Conservation (phyloP, 2,797 vertebrate species). For the Bryconaethiops microstoma region DNA sequence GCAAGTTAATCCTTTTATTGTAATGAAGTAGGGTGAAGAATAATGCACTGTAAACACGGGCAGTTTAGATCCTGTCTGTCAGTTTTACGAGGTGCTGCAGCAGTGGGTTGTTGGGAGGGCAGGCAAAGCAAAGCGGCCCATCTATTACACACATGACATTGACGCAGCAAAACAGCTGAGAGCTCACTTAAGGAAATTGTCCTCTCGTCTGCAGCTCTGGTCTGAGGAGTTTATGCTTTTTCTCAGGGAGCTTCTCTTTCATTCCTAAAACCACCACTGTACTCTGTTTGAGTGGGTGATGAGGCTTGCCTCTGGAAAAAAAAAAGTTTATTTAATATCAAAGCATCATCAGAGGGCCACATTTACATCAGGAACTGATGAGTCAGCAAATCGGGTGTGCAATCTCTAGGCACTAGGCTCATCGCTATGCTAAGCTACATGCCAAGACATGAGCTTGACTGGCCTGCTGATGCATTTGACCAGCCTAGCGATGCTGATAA, state of each 20-base stretch:
- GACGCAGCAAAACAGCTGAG: conserved; percentile 63
- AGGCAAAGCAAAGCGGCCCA: conserved; percentile 18
- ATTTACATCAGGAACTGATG: conserved; percentile 54
- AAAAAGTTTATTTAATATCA: conserved; percentile 54
- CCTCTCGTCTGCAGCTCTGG: conserved; percentile 14
- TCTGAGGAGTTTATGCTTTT: not conserved
- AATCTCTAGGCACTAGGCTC: conserved; percentile 22
- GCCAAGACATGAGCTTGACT: conserved; percentile 22
- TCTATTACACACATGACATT: conserved; percentile 67
- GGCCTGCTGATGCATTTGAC: conserved; percentile 28
- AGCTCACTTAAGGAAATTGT: conserved; percentile 62
- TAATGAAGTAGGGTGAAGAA: conserved; percentile 75
- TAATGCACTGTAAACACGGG: conserved; percentile 71
- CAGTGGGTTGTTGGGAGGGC: conserved; percentile 47
- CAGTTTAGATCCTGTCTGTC: conserved; percentile 70
- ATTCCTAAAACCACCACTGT: not conserved
- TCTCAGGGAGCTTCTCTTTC: not conserved
- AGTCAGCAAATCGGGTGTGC: conserved; percentile 51
- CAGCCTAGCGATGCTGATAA: conserved; percentile 45
- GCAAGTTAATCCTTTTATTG: conserved; percentile 82
- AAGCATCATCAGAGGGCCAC: conserved; percentile 38
- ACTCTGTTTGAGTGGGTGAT: conserved; percentile 34
- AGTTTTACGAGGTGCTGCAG: conserved; percentile 72
- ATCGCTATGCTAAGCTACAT: conserved; percentile 43
- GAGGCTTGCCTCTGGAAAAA: conserved; percentile 6